Evolutionary conservation across 2,113 vertebrate species (phyloP), one percentile per base, ranked within the genome.

Genomic region (Charina bottae): DNA sequence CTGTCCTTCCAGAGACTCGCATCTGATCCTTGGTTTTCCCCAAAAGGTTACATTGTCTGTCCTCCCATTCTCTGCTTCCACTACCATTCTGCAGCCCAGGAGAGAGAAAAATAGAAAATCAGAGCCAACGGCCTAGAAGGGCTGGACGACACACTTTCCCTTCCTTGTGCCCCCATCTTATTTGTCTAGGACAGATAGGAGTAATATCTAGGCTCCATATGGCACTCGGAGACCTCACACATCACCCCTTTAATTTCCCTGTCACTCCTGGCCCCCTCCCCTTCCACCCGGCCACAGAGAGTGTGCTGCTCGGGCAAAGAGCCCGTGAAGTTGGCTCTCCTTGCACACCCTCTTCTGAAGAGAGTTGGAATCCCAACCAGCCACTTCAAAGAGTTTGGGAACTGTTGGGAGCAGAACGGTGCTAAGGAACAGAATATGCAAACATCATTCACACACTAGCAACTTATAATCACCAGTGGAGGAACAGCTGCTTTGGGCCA

Each of bases 11-110:
- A 96, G 91, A 17, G 2, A 37, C 2, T 94, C 26, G 2, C 97
- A 97, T 17, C 0, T 0, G 33, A 91, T 1, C 0, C 0, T 19
- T 1, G 96, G 95, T 1, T 1, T 95, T 2, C 97, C 97, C 93
- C 93, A 97, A 90, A 97, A 97, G 56, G 90, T 95, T 85, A 96
- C 56, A 0, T 96, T 96, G 68, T 92, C 91, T 6, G 56, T 2
- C 58, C 60, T 62, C 24, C 78, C 23, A 1, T 60, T 2, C 93
- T 93, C 90, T 28, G 90, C 95, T 95, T 95, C 92, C 0, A 97
- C 90, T 17, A 0, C 9, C 53, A 15, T 24, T 19, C 92, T 93
- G 72, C 19, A 11, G 33, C 1, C 12, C 56, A 26, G 17, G 19
- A 3, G 4, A 83, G 55, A 90, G 37, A 64, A 21, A 37, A 6